phyloP scores from a whole-genome alignment of 2,888 invertebrate genomes.

The Pheosia tremula region DNA sequence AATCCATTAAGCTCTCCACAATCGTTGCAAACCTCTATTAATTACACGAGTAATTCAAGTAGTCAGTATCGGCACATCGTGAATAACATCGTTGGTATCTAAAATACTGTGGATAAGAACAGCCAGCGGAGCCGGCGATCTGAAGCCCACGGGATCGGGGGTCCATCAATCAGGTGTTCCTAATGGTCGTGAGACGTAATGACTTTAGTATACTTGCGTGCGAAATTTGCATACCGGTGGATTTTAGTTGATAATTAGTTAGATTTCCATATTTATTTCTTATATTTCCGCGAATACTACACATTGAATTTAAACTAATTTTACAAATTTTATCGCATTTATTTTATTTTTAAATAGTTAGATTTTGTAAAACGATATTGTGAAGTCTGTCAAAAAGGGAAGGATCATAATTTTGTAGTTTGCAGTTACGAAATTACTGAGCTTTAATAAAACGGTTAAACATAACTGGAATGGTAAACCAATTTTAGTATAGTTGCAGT shows the following conservation, averaged over 20 bases:
- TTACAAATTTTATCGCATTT: too few species aligned
- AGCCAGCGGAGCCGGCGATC: constrained; percentile 40
- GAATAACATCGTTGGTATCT: constrained; percentile 39
- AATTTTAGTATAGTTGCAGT: too few species aligned
- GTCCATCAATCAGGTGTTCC: constrained; percentile 48
- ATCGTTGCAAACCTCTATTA: constrained; percentile 20
- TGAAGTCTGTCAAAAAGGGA: too few species aligned
- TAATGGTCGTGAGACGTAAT: constrained; percentile 38
- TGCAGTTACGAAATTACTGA: too few species aligned
- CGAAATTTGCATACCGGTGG: constrained; percentile 1
- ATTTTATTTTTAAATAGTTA: not conserved
- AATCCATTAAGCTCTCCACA: not conserved
- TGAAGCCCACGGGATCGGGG: constrained; percentile 23
- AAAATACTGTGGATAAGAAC: constrained; percentile 36
- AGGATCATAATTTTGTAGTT: too few species aligned
- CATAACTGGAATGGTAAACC: too few species aligned
- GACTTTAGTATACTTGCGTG: constrained; percentile 2
- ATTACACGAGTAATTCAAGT: constrained; percentile 28
- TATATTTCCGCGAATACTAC: too few species aligned
- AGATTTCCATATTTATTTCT: not conserved
- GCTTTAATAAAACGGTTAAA: too few species aligned
- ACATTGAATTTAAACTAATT: too few species aligned
- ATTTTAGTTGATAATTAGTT: not conserved
- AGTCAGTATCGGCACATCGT: constrained; percentile 27
- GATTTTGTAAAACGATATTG: too few species aligned